These are phyloP conservation scores for Aphyosemion australe DNA, from an alignment of 2,113 vertebrate species.

Conservation along the genomic window DNA sequence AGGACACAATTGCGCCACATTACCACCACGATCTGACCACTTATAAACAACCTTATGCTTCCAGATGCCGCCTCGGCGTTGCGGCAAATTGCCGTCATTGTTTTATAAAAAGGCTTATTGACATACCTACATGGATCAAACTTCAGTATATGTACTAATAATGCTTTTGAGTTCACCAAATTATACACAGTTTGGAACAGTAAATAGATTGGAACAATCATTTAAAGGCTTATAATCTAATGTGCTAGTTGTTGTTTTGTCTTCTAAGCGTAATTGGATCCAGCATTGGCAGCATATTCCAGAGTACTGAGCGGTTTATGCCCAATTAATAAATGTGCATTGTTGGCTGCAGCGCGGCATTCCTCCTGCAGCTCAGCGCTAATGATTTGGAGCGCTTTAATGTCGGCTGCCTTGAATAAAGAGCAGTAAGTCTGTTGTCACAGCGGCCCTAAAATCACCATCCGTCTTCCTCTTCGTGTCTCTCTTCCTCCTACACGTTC, in stretches of 20 bases:
- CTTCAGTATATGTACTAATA: neutral
- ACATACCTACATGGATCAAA: neutral
- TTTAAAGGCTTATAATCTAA: constrained; percentile 45
- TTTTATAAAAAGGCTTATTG: no score
- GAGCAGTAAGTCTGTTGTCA: constrained; percentile 59
- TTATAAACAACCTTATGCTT: no score
- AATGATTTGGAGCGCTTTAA: constrained; percentile 68
- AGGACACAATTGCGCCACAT: no score
- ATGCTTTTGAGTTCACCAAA: constrained; percentile 3
- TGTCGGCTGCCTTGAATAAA: constrained; percentile 65
- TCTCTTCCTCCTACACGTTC: constrained; percentile 43
- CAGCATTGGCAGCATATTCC: constrained; percentile 50
- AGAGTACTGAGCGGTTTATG: constrained; percentile 55
- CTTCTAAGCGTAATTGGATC: constrained; percentile 56
- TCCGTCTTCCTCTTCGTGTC: constrained; percentile 32
- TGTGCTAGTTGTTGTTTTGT: constrained; percentile 54
- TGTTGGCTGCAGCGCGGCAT: constrained; percentile 43
- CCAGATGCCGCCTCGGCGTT: no score
- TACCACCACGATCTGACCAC: no score
- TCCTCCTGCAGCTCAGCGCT: constrained; percentile 61
- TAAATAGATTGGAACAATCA: constrained; percentile 41
- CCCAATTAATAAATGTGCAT: constrained; percentile 65
- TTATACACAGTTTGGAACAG: constrained; percentile 13
- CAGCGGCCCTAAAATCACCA: constrained; percentile 57
- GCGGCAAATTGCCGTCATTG: no score